phyloP scores from a whole-genome alignment of 2,113 vertebrate genomes.

The Psettodes erumei region DNA sequence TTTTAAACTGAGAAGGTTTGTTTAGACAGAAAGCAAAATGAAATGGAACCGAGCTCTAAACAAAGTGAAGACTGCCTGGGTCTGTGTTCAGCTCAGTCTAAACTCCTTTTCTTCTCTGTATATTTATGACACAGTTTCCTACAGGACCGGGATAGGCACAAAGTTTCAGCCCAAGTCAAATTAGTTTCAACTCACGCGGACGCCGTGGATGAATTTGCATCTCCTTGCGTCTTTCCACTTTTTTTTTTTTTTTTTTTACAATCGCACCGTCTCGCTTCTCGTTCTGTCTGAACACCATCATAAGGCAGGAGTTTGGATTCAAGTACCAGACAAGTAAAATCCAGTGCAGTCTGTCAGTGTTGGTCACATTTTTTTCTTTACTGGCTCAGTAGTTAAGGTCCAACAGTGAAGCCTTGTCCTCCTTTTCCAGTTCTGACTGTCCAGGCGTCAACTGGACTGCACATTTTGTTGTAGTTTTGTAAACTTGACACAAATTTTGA shows the following conservation, averaged over 20 bases:
- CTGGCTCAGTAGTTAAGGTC: slow-evolving; percentile 23
- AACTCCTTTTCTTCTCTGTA: background rate
- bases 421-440: background rate
- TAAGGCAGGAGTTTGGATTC: slow-evolving; percentile 72
- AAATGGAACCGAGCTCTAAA: background rate
- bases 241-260: background rate
- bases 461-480: background rate
- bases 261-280: background rate
- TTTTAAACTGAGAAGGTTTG: slow-evolving; percentile 10
- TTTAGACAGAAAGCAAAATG: slow-evolving; percentile 8
- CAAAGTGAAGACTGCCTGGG: background rate
- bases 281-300: slow-evolving; percentile 17
- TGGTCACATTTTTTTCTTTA: background rate
- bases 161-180: background rate
- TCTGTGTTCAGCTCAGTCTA: background rate
- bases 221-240: too few species aligned
- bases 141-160: background rate
- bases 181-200: background rate
- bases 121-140: background rate
- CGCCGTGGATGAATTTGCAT: background rate
- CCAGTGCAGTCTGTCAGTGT: background rate
- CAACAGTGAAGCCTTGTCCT: background rate
- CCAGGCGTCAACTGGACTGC: background rate
- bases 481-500: slow-evolving; percentile 2
- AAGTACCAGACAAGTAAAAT: background rate